Evolutionary conservation across 1,140 invertebrate species (phyloP), one percentile per base, ranked within the genome.

Genomic region (Drosophila murphyi): DNA sequence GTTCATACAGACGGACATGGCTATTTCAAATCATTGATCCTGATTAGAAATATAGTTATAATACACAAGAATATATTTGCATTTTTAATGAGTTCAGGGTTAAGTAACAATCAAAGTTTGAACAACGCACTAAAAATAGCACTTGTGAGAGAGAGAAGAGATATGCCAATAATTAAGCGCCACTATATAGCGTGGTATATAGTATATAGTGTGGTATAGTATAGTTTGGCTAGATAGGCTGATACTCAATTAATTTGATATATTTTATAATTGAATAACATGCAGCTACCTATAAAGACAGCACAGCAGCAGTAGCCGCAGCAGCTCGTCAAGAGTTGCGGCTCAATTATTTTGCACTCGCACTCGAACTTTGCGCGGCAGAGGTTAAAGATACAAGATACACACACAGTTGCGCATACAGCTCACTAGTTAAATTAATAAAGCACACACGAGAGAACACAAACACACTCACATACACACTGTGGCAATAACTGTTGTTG

Each of bases 321-420:
- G 43, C 41, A 47, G 37, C 47, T 57, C 64, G 57, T 70, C 50
- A 69, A 39, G 37, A 63, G 78, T 35, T 50, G 39, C 52, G 63
- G 45, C 60, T 87, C 82, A 88, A 88, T 88, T 88, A 88, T 75
- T 88, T 88, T 87, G 83, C 83, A 87, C 83, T 88, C 80, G 80
- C 74, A 77, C 70, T 68, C 80, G 83, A 88, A 88, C 83, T 89
- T 80, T 87, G 80, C 73, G 83, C 72, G 70, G 50, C 65, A 89
- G 65, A 83, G 83, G 83, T 88, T 88, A 88, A 89, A 88, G 50
- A 61, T 69, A 69, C 56, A 61, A 37, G n/a, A 72, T 68, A 61
- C 72, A 59, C 34, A 60, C 78, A 52, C 48, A 45, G 55, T 60
- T 56, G 50, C 54, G 59, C 70, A 68, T n/a, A n/a, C 37, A 60